These are phyloP conservation scores for Trichopria drosophilae DNA, from an alignment of 2,888 invertebrate species.

Conservation along the genomic window DNA sequence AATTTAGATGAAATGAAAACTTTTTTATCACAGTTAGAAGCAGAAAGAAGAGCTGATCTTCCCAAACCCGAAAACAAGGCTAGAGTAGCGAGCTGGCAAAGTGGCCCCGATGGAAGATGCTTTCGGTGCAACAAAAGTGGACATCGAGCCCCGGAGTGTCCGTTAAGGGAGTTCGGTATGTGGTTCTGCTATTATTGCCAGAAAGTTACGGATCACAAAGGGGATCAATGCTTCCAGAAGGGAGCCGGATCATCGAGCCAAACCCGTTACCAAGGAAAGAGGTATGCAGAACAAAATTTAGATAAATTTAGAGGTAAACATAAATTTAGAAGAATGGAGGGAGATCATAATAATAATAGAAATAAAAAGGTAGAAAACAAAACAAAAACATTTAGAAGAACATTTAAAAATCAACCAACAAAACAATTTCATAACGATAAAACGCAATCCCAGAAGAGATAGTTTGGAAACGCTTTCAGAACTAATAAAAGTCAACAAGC, in stretches of 20 bases:
- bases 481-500: too few relatives aligned
- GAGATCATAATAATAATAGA: not conserved
- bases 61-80: too few relatives aligned
- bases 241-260: too few relatives aligned
- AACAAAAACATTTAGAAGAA: too few relatives aligned
- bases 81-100: not conserved
- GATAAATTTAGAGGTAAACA: not conserved
- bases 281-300: not conserved
- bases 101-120: conserved; percentile 17
- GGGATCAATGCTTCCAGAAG: conserved; percentile 13
- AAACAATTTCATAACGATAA: too few relatives aligned
- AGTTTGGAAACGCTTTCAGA: too few relatives aligned
- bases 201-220: conserved; percentile 11
- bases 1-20: not conserved
- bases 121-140: conserved; percentile 25
- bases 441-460: too few relatives aligned
- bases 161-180: not conserved
- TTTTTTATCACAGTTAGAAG: too few relatives aligned
- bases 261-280: too few relatives aligned
- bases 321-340: not conserved
- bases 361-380: too few relatives aligned
- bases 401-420: too few relatives aligned
- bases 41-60: too few relatives aligned
- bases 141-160: conserved; percentile 21
- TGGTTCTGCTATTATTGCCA: conserved; percentile 19